Conservation (phyloP, 2,888 invertebrate genomes). For the Melinaea marsaeus region DNA sequence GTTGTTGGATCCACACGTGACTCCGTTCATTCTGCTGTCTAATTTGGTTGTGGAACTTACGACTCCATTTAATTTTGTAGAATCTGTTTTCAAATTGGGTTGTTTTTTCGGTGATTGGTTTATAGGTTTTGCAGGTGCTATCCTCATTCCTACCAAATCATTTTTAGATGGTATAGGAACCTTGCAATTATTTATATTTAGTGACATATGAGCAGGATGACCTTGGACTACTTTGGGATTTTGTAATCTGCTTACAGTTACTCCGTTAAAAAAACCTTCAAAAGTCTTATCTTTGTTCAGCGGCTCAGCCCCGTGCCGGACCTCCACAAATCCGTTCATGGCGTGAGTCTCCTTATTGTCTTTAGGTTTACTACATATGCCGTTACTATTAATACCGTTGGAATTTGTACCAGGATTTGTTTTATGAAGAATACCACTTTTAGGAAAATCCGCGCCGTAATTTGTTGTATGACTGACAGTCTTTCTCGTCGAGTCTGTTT, state of each 20-base stretch:
- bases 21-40: conserved; percentile 70
- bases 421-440: conserved; percentile 52
- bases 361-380: conserved; percentile 45
- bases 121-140: conserved; percentile 49
- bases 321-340: conserved; percentile 65
- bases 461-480: conserved; percentile 35
- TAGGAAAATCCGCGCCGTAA: conserved; percentile 42
- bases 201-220: conserved; percentile 62
- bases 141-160: conserved; percentile 47
- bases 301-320: conserved; percentile 51
- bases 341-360: conserved; percentile 51
- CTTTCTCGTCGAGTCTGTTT: conserved; percentile 43
- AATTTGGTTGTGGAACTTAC: conserved; percentile 70
- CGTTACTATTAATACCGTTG: conserved; percentile 50
- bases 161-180: conserved; percentile 53
- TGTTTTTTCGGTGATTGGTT: conserved; percentile 52
- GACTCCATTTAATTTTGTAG: conserved; percentile 53
- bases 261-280: conserved; percentile 51
- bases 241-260: conserved; percentile 53
- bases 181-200: conserved; percentile 45
- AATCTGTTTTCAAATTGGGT: conserved; percentile 46
- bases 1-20: conserved; percentile 70
- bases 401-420: conserved; percentile 39
- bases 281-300: conserved; percentile 48
- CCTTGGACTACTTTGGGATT: conserved; percentile 40